Evolutionary conservation across 2,888 invertebrate species (phyloP).

Genomic region (Crossocerus cetratus): DNA sequence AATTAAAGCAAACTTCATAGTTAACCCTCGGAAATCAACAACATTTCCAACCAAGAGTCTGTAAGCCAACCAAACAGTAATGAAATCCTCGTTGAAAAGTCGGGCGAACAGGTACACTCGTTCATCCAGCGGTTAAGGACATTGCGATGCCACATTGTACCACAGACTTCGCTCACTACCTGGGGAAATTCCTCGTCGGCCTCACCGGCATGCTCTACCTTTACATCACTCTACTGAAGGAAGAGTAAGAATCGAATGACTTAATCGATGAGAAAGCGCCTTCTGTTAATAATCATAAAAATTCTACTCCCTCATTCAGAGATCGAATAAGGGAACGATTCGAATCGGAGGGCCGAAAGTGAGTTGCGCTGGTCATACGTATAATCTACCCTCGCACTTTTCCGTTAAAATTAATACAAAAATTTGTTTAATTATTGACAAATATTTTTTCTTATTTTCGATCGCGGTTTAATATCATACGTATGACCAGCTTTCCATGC

Average conservation of each 20-base stretch:
- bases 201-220: conserved; percentile 67
- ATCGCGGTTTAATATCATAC: conserved; percentile 28
- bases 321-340: conserved; percentile 49
- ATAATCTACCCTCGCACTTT: conserved; percentile 32
- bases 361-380: conserved; percentile 55
- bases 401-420: too few species aligned
- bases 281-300: too few species aligned
- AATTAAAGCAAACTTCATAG: too few species aligned
- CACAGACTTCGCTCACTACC: conserved; percentile 65
- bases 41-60: not conserved
- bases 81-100: not conserved
- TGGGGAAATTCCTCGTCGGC: conserved; percentile 70
- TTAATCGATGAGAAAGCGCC: too few species aligned
- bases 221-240: conserved; percentile 64
- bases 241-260: conserved; percentile 56
- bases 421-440: too few species aligned
- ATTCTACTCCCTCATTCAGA: conserved; percentile 43
- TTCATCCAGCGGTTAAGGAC: not conserved
- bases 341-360: conserved; percentile 54
- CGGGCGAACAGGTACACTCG: not conserved
- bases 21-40: not conserved
- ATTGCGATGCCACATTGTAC: conserved; percentile 67
- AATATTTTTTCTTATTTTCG: too few species aligned
- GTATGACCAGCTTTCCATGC: conserved; percentile 47
- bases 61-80: not conserved